These are phyloP conservation scores for Parauchenoglanis ngamensis DNA, from an alignment of 2,797 vertebrate species.

Conservation along the genomic window DNA sequence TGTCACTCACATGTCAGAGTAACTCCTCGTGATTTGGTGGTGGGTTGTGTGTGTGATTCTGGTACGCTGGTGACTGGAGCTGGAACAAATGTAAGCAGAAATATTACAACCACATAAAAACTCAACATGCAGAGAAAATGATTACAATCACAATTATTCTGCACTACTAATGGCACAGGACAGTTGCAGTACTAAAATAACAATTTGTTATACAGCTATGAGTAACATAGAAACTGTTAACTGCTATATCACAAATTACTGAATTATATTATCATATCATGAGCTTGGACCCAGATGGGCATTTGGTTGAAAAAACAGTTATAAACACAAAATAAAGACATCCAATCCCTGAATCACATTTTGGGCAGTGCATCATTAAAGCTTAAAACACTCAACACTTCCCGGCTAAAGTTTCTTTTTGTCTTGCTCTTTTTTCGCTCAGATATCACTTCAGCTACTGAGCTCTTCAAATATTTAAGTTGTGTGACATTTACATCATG, in stretches of 20 bases:
- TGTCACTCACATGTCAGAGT: constrained; percentile 24
- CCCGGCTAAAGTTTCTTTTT: no score
- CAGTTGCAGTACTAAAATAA: not conserved
- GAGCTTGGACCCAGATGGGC: not conserved
- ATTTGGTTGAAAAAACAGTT: not conserved
- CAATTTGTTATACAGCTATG: not conserved
- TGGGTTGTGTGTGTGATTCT: not conserved
- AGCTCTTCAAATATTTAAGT: not conserved
- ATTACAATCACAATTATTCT: not conserved
- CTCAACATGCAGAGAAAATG: not conserved
- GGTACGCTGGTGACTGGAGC: not conserved
- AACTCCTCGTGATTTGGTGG: not conserved
- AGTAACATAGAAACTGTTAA: not conserved
- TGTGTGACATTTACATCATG: no score
- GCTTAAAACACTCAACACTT: no score
- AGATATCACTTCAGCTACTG: not conserved
- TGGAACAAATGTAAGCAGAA: not conserved
- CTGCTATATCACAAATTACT: not conserved
- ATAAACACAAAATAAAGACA: not conserved
- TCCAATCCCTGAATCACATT: not conserved
- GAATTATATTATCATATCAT: not conserved
- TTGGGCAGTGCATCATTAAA: not conserved
- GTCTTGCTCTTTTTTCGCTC: not conserved
- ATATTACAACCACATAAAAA: not conserved
- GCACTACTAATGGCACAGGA: not conserved